phyloP scores from a whole-genome alignment of 2,797 vertebrate species.

The Pipistrellus pygmaeus region DNA sequence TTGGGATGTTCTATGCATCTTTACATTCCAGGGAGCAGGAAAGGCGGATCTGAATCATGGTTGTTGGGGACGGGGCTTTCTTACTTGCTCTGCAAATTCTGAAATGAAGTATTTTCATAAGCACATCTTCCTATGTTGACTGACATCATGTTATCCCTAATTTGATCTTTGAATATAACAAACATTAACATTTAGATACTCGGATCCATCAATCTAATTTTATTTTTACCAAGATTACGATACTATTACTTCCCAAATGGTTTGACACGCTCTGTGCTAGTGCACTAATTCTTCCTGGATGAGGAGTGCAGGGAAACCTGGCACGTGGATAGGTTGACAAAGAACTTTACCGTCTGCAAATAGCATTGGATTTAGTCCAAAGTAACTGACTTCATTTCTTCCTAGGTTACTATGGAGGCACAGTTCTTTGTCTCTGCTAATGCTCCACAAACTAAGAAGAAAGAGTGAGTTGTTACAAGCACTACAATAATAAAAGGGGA shows the following conservation, averaged over 20 bases:
- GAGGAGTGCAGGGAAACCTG: background rate
- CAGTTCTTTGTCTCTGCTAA: slow-evolving; percentile 21
- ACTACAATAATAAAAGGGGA: background rate
- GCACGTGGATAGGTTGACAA: background rate
- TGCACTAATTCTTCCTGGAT: background rate
- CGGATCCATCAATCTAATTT: background rate
- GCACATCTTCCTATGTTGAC: background rate
- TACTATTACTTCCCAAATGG: background rate
- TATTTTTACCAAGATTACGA: background rate
- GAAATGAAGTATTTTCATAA: slow-evolving; percentile 36
- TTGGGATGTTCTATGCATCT: background rate
- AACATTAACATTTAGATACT: background rate
- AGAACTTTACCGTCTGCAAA: background rate
- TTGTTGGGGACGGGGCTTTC: background rate
- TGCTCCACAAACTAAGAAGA: background rate
- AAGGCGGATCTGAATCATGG: background rate
- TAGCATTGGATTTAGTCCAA: background rate
- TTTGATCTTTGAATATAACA: background rate
- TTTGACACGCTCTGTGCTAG: background rate
- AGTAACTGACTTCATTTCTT: background rate
- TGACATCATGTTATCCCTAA: background rate
- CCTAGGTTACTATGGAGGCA: background rate
- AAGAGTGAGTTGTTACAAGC: slow-evolving; percentile 24
- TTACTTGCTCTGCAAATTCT: background rate
- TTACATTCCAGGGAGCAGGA: background rate